phyloP scores from a whole-genome alignment of 2,113 vertebrate species.

The Syngnathus typhle region DNA sequence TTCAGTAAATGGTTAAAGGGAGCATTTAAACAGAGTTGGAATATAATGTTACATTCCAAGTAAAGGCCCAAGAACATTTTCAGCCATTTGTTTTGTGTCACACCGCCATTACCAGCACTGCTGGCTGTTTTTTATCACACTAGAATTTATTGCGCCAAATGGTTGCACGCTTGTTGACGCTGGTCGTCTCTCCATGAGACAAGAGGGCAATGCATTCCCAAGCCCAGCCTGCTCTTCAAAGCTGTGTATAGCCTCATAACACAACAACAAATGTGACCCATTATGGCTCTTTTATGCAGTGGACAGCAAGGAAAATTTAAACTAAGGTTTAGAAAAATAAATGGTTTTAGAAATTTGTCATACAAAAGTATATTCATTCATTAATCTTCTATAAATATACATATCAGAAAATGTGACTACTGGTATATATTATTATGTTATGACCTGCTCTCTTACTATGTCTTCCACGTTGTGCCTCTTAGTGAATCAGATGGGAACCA shows the following conservation, averaged over 20 bases:
- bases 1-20: too few species aligned
- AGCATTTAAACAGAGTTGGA: not conserved
- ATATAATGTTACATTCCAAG: not conserved
- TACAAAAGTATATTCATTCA: not conserved
- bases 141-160: slow-evolving; percentile 71
- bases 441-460: slow-evolving; percentile 4
- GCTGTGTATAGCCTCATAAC: slow-evolving; percentile 27
- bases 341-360: not conserved
- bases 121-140: slow-evolving; percentile 49
- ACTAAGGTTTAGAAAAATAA: not conserved
- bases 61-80: slow-evolving; percentile 14
- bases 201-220: slow-evolving; percentile 33
- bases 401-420: too few species aligned
- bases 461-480: not conserved
- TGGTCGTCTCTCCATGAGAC: slow-evolving; percentile 54
- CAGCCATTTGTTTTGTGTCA: slow-evolving; percentile 62
- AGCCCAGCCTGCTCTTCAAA: slow-evolving; percentile 46
- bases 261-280: slow-evolving; percentile 34
- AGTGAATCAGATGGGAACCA: slow-evolving; percentile 98
- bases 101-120: slow-evolving; percentile 31
- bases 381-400: not conserved
- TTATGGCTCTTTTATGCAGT: slow-evolving; percentile 1
- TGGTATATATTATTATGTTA: not conserved
- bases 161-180: slow-evolving; percentile 57
- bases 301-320: slow-evolving; percentile 9